Evolutionary conservation across 2,113 vertebrate species (phyloP).

Genomic region (Sinocyclocheilus grahami): DNA sequence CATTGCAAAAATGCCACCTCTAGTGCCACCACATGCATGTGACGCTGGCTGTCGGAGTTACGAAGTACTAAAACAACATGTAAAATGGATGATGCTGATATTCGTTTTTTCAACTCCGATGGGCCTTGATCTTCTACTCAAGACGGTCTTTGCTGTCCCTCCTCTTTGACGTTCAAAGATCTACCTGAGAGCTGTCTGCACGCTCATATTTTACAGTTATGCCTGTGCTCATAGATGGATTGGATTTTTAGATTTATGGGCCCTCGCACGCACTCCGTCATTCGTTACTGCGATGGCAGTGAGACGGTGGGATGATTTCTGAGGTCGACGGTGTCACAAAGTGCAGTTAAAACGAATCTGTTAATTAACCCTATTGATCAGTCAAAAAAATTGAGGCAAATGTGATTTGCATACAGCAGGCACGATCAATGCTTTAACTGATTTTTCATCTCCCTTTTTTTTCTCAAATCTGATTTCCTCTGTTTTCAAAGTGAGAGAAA

Average conservation of each 20-base stretch:
- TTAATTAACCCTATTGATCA: conserved; percentile 83
- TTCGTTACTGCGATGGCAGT: conserved; percentile 72
- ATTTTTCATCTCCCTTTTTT: conserved; percentile 67
- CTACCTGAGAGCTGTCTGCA: conserved; percentile 64
- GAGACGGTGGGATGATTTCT: conserved; percentile 69
- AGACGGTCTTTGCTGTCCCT: conserved; percentile 42
- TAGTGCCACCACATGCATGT: not conserved
- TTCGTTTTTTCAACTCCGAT: not conserved
- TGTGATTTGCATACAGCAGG: conserved; percentile 78
- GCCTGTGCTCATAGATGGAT: conserved; percentile 72
- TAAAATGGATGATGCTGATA: not conserved
- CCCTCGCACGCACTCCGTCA: conserved; percentile 57
- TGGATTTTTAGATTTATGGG: conserved; percentile 76
- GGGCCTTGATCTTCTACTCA: conserved; percentile 7
- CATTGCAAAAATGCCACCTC: conserved; percentile 43
- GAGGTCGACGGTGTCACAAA: conserved; percentile 70
- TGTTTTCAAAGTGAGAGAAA: conserved; percentile 78
- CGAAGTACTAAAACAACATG: not conserved
- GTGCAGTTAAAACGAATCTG: conserved; percentile 77
- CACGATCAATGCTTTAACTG: conserved; percentile 82
- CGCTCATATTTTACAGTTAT: conserved; percentile 70
- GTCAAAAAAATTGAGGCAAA: conserved; percentile 76
- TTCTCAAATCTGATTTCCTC: conserved; percentile 81
- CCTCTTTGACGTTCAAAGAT: conserved; percentile 55
- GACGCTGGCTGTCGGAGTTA: not conserved